Evolutionary conservation across 2,113 vertebrate genomes (phyloP), one percentile per base, ranked within the genome.

Genomic region (Columba livia): DNA sequence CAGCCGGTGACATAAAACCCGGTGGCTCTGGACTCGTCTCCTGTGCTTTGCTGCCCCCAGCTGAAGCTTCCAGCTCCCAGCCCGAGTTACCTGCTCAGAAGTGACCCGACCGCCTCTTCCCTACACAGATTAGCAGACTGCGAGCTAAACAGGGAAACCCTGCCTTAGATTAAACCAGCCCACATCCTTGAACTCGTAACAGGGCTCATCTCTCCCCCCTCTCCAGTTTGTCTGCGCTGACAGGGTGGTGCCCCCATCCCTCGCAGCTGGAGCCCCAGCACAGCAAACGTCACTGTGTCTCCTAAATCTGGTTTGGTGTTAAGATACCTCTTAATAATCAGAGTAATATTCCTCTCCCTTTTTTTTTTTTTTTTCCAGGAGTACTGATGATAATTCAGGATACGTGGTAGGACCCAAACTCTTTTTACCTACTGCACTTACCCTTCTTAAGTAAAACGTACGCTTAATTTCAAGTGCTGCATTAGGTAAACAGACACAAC

Each of bases 131-230:
- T 25, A 80, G 29, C 51, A 62, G 25, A 11, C 13, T 14, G 23
- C 18, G 31, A 0, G 5, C 57, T 64, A 23, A 8, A n/a, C 24
- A 8, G 6, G 2, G 28, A 48, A 73, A 62, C 24, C 70, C 44
- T 6, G 3, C 24, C 25, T 75, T 11, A 16, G 5, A 19, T 31
- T 32, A 50, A 80, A 73, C 53, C 54, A 47, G 23, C 15, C 8
- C 9, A 4, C 10, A 2, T 19, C 56, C 69, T 61, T 19, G 28
- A n/a, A 10, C 36, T n/a, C 4, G 0, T 3, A 14, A 2, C 12
- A 36, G 28, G 32, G 32, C 42, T 53, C 13, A 1, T 1, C 11
- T 13, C 50, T 4, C 51, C 10, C 9, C 17, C 42, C 8, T 12
- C 34, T 36, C 25, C 51, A 6, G 12, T 54, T 6, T 11, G 48